phyloP scores from a whole-genome alignment of 2,113 vertebrate genomes.

The Pelobates fuscus region DNA sequence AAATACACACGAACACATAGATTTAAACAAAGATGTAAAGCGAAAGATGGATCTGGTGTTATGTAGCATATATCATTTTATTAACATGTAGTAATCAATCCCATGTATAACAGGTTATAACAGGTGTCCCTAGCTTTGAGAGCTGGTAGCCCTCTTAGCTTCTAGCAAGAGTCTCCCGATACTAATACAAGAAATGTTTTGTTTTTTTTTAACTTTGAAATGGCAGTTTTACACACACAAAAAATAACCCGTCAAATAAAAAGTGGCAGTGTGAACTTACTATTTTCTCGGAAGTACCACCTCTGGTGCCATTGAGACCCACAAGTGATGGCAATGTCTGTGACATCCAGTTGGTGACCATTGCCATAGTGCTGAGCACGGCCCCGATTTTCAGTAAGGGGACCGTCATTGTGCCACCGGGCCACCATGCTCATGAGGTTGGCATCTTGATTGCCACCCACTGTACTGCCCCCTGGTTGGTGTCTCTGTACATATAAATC shows the following conservation, averaged over 20 bases:
- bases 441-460: conserved; percentile 58
- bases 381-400: conserved; percentile 87
- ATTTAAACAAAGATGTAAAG: too few species aligned
- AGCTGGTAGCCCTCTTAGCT: too few species aligned
- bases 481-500: neutral
- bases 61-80: too few species aligned
- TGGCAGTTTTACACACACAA: neutral
- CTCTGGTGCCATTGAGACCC: conserved; percentile 85
- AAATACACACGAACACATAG: too few species aligned
- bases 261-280: conserved; percentile 64
- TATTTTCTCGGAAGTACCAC: conserved; percentile 86
- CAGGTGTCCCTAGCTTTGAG: too few species aligned
- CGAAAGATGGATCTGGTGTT: too few species aligned
- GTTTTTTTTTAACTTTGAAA: conserved; percentile 25
- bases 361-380: conserved; percentile 91
- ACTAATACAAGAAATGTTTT: too few species aligned
- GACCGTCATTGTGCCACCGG: conserved; percentile 74
- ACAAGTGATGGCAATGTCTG: conserved; percentile 86
- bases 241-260: neutral
- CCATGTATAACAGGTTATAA: too few species aligned
- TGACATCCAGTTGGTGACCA: conserved; percentile 93
- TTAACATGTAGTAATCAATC: too few species aligned
- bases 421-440: conserved; percentile 53
- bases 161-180: too few species aligned
- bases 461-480: conserved; percentile 14